Conservation (phyloP, 2,888 invertebrate species). For the Meganola albula region DNA sequence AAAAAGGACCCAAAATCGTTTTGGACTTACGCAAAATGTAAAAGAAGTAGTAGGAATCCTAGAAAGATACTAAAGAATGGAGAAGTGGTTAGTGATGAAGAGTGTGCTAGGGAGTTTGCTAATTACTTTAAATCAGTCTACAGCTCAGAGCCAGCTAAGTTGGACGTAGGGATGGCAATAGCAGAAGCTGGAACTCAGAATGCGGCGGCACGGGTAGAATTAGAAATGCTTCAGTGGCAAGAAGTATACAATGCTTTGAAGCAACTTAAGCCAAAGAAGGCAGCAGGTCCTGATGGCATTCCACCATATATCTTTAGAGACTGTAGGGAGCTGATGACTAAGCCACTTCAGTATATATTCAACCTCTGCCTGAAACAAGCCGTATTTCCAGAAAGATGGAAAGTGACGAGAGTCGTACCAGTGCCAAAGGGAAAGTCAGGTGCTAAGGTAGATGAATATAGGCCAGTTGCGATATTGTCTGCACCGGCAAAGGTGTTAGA, state of each 20-base stretch:
- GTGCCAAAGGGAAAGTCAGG: slow-evolving; percentile 2
- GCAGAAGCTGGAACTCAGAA: slow-evolving; percentile 1
- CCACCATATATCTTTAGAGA: slow-evolving; percentile 7
- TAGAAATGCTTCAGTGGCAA: not conserved
- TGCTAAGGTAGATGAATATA: slow-evolving; percentile 3
- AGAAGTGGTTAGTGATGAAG: not conserved
- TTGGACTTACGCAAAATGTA: not conserved
- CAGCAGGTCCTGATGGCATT: slow-evolving; percentile 6
- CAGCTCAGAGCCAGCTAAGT: not conserved
- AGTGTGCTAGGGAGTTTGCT: slow-evolving; percentile 4
- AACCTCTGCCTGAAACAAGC: too few relatives aligned
- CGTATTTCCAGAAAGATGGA: too few relatives aligned
- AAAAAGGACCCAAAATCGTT: not conserved
- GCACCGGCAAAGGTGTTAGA: too few relatives aligned
- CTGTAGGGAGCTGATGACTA: slow-evolving; percentile 2
- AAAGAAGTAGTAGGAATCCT: not conserved
- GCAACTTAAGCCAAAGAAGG: slow-evolving; percentile 4
- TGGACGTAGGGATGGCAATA: slow-evolving; percentile 3
- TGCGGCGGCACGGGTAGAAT: slow-evolving; percentile 4
- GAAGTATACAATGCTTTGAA: slow-evolving; percentile 1
- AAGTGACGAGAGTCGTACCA: too few relatives aligned
- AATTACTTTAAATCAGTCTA: slow-evolving; percentile 4
- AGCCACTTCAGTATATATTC: slow-evolving; percentile 5
- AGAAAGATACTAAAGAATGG: slow-evolving; percentile 1
- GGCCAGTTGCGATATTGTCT: slow-evolving; percentile 7